Percentiles rank a stretch among this genome's conserved stretches.
These are phyloP conservation scores for Eptatretus burgeri DNA, from an alignment of 2,113 vertebrate species.

Conservation along the genomic window DNA sequence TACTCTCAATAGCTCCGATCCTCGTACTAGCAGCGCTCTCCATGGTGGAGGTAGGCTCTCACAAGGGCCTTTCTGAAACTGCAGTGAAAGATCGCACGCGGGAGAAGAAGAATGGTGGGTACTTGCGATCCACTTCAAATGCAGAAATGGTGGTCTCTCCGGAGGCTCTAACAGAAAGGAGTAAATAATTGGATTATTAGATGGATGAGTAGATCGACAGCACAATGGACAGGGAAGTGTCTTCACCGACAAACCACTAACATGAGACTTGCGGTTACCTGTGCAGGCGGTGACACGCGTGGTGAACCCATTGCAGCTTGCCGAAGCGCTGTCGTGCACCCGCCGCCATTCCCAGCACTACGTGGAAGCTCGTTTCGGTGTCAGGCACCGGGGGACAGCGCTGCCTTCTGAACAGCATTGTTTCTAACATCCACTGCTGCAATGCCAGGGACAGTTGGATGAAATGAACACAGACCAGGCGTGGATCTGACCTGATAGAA, in stretches of 20 bases:
- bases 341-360: constrained; percentile 58
- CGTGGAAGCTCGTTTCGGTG: constrained; percentile 63
- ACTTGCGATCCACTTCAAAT: constrained; percentile 87
- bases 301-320: constrained; percentile 83
- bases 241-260: too few species aligned
- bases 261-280: too few species aligned
- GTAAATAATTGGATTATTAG: neutral
- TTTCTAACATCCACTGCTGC: constrained; percentile 42
- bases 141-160: constrained; percentile 63
- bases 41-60: constrained; percentile 13
- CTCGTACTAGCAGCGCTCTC: too few species aligned
- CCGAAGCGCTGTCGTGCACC: constrained; percentile 60
- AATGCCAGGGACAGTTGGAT: constrained; percentile 2
- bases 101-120: constrained; percentile 64
- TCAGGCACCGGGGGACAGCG: constrained; percentile 45
- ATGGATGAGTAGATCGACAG: too few species aligned
- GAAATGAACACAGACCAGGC: neutral
- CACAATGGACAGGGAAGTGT: too few species aligned
- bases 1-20: too few species aligned
- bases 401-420: constrained; percentile 57
- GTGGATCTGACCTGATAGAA: neutral
- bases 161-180: constrained; percentile 26
- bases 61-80: constrained; percentile 60
- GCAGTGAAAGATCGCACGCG: constrained; percentile 92
- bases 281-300: constrained; percentile 38